Evolutionary conservation across 2,888 invertebrate species (phyloP).

Genomic region (Drosophila longiperda): DNA sequence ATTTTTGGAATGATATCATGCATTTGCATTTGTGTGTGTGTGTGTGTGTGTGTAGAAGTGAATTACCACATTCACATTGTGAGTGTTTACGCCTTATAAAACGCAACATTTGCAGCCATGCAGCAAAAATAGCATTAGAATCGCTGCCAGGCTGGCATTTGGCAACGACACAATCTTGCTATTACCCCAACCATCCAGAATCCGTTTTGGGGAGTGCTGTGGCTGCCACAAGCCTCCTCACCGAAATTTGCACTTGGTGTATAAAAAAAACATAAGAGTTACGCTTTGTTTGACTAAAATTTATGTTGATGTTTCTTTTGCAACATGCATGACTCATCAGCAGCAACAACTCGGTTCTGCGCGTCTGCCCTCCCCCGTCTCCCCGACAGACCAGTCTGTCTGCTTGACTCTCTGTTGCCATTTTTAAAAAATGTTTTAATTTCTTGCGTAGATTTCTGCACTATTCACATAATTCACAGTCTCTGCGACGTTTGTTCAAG

Average conservation of each 20-base stretch:
- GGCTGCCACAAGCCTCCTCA: constrained; percentile 3
- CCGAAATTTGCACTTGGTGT: constrained; percentile 33
- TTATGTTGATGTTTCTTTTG: constrained; percentile 74
- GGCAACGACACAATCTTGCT: constrained; percentile 72
- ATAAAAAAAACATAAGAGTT: constrained; percentile 57
- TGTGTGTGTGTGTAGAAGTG: constrained; percentile 16
- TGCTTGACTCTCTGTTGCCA: constrained; percentile 25
- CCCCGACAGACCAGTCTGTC: constrained; percentile 21
- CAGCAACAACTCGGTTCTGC: constrained; percentile 27
- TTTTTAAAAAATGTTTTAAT: constrained; percentile 66
- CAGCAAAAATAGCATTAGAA: constrained; percentile 61
- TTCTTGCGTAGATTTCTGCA: constrained; percentile 40
- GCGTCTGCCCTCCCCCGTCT: constrained; percentile 46
- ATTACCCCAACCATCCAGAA: constrained; percentile 54
- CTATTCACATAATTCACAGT: constrained; percentile 58
- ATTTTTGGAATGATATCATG: background rate
- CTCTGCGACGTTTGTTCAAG: constrained; percentile 36
- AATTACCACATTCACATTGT: constrained; percentile 46
- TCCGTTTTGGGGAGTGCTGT: background rate
- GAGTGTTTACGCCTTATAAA: constrained; percentile 76
- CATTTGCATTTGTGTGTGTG: background rate
- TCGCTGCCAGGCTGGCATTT: constrained; percentile 59
- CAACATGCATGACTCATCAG: constrained; percentile 59
- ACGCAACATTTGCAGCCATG: constrained; percentile 69
- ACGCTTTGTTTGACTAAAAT: constrained; percentile 80